Evolutionary conservation across 2,888 invertebrate species (phyloP), one percentile per base, ranked within the genome.

Genomic region (Cartodere bifasciata): DNA sequence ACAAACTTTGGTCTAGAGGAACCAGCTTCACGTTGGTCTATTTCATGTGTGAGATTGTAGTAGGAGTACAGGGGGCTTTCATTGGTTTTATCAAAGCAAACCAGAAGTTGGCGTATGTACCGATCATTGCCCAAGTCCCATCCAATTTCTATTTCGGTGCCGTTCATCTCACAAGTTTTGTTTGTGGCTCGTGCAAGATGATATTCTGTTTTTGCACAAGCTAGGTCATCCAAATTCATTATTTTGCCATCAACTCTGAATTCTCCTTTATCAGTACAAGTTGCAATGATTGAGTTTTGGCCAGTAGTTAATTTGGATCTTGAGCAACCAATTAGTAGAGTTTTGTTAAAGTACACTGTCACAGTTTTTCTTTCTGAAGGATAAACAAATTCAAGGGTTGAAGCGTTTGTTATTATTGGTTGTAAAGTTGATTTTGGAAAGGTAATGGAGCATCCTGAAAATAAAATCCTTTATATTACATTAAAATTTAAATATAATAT

Each of bases 261-360:
- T n/a, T 17, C 20, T n/a, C 20, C 20, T 17, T 17, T n/a, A n/a
- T 17, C n/a, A 17, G 20, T 7, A 17, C 20, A 17, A 17, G 6
- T 7, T 17, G 20, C 20, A 17, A n/a, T n/a, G n/a, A 17, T 6
- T 17, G 20, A 6, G 20, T 17, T 17, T 7, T 17, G 20, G 20
- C n/a, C 6, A 17, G 20, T n/a, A n/a, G n/a, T n/a, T n/a, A n/a
- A n/a, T n/a, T n/a, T n/a, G n/a, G n/a, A n/a, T n/a, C n/a, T n/a
- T n/a, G n/a, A n/a, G n/a, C n/a, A n/a, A n/a, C n/a, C n/a, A n/a
- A n/a, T n/a, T n/a, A n/a, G n/a, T n/a, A n/a, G n/a, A n/a, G n/a
- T n/a, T n/a, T n/a, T n/a, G n/a, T n/a, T n/a, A n/a, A n/a, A n/a
- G n/a, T n/a, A n/a, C n/a, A n/a, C n/a, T n/a, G n/a, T n/a, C n/a